These are phyloP conservation scores for Pampusana beccarii DNA, from an alignment of 2,113 vertebrate genomes.

Conservation along the genomic window DNA sequence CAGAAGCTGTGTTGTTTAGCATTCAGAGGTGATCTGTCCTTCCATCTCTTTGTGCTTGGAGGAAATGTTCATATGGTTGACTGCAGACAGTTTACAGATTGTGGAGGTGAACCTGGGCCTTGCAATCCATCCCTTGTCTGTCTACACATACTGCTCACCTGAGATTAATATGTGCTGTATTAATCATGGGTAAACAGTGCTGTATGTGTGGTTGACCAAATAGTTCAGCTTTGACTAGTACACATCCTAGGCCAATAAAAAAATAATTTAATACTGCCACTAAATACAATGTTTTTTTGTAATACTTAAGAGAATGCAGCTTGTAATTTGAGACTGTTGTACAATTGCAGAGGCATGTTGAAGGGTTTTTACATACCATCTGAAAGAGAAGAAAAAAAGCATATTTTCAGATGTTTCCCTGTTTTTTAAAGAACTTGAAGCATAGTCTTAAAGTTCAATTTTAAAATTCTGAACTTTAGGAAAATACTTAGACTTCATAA, in stretches of 20 bases:
- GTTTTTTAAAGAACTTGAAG: background rate
- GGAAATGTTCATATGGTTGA: background rate
- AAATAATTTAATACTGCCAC: background rate
- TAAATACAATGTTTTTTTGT: slow-evolving; percentile 15
- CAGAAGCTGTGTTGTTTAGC: background rate
- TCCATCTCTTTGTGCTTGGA: background rate
- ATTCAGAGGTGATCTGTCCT: background rate
- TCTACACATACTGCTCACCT: background rate
- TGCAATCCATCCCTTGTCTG: background rate
- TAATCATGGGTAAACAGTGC: background rate
- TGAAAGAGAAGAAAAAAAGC: background rate
- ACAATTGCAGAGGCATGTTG: background rate
- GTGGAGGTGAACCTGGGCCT: background rate
- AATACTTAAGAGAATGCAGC: background rate
- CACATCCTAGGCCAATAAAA: slow-evolving; percentile 24
- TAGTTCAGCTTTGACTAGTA: slow-evolving; percentile 1
- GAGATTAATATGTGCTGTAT: background rate
- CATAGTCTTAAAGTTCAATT: background rate
- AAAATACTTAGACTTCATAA: background rate
- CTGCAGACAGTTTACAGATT: background rate
- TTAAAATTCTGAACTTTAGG: background rate
- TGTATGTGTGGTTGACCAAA: slow-evolving; percentile 14
- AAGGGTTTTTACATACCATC: background rate
- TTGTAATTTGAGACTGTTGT: slow-evolving; percentile 33
- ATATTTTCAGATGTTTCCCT: background rate